phyloP scores from a whole-genome alignment of 2,888 invertebrate species.

The Agrenia bidenticulata region DNA sequence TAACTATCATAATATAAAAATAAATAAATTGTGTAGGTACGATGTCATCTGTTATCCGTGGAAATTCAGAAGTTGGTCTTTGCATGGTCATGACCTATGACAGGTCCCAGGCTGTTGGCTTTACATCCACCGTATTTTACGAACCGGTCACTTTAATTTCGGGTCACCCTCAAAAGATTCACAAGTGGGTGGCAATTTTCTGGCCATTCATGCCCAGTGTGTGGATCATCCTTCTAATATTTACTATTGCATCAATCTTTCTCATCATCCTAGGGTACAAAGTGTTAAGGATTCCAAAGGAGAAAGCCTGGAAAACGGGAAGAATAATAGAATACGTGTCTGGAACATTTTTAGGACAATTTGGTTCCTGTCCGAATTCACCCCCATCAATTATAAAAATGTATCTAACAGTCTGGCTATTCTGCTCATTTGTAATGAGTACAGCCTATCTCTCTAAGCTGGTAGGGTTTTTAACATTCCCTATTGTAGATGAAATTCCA shows the following conservation, averaged over 20 bases:
- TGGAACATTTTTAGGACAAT: neutral
- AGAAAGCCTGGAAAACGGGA: neutral
- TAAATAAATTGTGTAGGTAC: no score
- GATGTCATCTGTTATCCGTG: constrained; percentile 22
- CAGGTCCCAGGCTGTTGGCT: neutral
- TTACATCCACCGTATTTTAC: neutral
- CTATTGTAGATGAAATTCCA: constrained; percentile 17
- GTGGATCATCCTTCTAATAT: neutral
- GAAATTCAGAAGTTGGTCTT: neutral
- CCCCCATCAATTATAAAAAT: neutral
- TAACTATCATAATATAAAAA: no score
- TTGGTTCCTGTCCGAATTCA: neutral
- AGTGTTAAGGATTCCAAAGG: neutral
- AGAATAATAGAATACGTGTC: neutral
- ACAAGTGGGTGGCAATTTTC: constrained; percentile 24
- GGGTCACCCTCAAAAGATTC: constrained; percentile 24
- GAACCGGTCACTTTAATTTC: constrained; percentile 1
- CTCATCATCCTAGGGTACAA: neutral
- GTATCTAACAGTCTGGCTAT: constrained; percentile 21
- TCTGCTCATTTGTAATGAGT: constrained; percentile 5
- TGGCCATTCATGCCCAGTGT: constrained; percentile 23
- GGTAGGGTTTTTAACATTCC: constrained; percentile 27
- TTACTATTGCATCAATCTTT: neutral
- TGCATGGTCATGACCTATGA: neutral
- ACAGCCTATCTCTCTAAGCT: constrained; percentile 25